These are phyloP conservation scores for Luperina nickerlii DNA, from an alignment of 2,888 invertebrate genomes.

Conservation along the genomic window DNA sequence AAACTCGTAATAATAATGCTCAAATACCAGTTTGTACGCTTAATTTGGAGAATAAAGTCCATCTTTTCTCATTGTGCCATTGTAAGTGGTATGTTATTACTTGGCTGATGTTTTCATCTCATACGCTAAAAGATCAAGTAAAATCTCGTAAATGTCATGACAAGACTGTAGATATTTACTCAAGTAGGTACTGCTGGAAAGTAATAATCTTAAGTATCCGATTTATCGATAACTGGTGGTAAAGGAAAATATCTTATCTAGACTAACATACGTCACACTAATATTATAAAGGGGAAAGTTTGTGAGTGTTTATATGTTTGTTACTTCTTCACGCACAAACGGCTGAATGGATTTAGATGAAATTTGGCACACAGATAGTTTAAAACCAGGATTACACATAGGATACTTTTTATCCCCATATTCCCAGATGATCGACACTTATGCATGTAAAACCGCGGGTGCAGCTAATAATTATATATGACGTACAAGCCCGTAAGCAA, in stretches of 20 bases:
- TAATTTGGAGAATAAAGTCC: not conserved
- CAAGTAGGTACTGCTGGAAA: not conserved
- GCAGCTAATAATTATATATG: not conserved
- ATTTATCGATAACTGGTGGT: not conserved
- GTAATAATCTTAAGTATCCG: not conserved
- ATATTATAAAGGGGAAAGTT: no score
- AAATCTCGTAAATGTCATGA: not conserved
- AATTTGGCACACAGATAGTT: no score
- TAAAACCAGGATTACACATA: no score
- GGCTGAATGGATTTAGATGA: no score
- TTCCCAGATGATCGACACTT: no score
- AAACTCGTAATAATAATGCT: not conserved
- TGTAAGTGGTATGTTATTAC: not conserved
- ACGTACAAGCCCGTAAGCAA: not conserved
- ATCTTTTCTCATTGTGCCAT: not conserved
- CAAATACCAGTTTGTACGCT: conserved; percentile 7
- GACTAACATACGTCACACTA: not conserved
- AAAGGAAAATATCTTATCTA: not conserved
- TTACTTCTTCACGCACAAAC: no score
- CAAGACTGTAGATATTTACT: not conserved
- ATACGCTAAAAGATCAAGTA: conserved; percentile 11
- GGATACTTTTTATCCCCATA: no score
- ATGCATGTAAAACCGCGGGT: no score
- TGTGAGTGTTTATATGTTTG: no score
- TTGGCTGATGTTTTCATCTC: not conserved